Conservation (phyloP, 2,113 vertebrate genomes). For the Zootoca vivipara region DNA sequence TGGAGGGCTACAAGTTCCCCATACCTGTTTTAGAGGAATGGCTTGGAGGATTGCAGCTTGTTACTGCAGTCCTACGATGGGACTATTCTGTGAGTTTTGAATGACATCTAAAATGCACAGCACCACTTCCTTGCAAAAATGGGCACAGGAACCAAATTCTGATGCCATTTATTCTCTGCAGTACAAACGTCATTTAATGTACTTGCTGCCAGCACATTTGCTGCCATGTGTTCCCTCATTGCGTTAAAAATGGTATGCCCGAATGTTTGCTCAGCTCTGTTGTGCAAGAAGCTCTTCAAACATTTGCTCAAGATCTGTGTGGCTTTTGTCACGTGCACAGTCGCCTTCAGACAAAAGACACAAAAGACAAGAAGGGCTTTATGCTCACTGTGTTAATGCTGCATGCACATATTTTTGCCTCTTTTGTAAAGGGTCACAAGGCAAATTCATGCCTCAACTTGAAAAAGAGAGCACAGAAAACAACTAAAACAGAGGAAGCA, state of each 20-base stretch:
- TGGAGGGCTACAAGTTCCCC: not conserved
- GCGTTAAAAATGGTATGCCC: constrained; percentile 45
- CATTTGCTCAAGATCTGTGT: constrained; percentile 66
- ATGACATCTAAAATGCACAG: not conserved
- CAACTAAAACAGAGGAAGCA: not conserved
- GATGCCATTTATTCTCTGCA: constrained; percentile 50
- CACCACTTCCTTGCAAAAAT: constrained; percentile 18
- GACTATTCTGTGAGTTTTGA: not conserved
- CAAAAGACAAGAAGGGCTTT: constrained; percentile 65
- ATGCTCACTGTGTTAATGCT: constrained; percentile 50
- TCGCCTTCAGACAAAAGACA: constrained; percentile 66
- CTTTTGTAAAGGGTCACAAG: constrained; percentile 13
- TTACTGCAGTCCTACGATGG: not conserved
- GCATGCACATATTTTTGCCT: not conserved
- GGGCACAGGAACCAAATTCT: constrained; percentile 25
- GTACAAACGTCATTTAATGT: constrained; percentile 61
- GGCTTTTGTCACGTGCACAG: constrained; percentile 64
- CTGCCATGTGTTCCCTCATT: constrained; percentile 59
- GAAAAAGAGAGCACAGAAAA: not conserved
- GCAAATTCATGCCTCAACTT: not conserved
- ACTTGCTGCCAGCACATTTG: constrained; percentile 58
- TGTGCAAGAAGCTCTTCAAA: constrained; percentile 71
- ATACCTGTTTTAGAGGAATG: not conserved
- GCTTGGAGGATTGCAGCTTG: not conserved
- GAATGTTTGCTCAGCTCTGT: constrained; percentile 55